Conservation (phyloP, 2,113 vertebrate genomes). For the Halichoerus grypus region DNA sequence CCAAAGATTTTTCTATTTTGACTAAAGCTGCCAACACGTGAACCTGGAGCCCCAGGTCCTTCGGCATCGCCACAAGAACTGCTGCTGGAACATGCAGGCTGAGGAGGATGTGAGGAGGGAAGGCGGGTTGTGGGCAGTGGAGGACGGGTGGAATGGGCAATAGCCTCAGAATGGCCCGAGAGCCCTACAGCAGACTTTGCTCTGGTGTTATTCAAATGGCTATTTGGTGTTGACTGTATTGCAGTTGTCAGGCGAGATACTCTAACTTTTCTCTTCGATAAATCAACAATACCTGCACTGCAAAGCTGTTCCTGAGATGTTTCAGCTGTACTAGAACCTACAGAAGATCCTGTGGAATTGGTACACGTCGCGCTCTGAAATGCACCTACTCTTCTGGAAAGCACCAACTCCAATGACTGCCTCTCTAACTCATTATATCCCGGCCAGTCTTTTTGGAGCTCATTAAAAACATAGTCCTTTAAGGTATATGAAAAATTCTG, state of each 20-base stretch:
- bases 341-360: background rate
- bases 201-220: conserved; percentile 36
- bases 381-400: conserved; percentile 84
- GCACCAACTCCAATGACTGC: conserved; percentile 87
- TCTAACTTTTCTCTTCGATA: conserved; percentile 87
- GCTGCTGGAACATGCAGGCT: conserved; percentile 84
- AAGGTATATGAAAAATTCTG: conserved; percentile 91
- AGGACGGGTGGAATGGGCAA: conserved; percentile 15
- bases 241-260: conserved; percentile 88
- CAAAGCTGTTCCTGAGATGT: conserved; percentile 81
- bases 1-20: conserved; percentile 80
- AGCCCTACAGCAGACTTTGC: conserved; percentile 74
- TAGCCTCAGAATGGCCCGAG: conserved; percentile 57
- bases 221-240: conserved; percentile 66
- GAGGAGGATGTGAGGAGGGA: conserved; percentile 79
- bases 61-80: conserved; percentile 87
- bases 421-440: conserved; percentile 92
- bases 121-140: conserved; percentile 64
- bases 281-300: conserved; percentile 83
- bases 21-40: conserved; percentile 79
- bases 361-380: conserved; percentile 66
- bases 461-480: conserved; percentile 92
- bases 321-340: conserved; percentile 20
- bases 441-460: conserved; percentile 93
- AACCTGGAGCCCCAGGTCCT: conserved; percentile 86